Percentiles rank a stretch among this genome's conserved stretches.
Evolutionary conservation across 2,113 vertebrate genomes (phyloP).

Genomic region (Hippocampus zosterae): DNA sequence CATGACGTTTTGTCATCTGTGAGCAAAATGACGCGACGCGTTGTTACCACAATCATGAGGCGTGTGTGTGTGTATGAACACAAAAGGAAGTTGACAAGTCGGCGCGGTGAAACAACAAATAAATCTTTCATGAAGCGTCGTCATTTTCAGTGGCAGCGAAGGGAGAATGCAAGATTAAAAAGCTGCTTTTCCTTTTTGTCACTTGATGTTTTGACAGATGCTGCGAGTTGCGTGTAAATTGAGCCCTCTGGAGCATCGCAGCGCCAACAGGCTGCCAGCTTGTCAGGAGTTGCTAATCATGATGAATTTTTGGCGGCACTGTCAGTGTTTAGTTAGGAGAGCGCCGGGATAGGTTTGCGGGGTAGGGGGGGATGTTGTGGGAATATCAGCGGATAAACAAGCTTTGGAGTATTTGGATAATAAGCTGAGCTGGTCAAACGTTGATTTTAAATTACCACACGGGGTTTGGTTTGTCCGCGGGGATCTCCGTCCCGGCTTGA

Average conservation of each 20-base stretch:
- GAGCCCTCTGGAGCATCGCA: slow-evolving; percentile 29
- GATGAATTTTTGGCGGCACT: slow-evolving; percentile 14
- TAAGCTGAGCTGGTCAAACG: slow-evolving; percentile 27
- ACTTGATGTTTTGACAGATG: slow-evolving; percentile 34
- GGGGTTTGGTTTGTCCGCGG: slow-evolving; percentile 22
- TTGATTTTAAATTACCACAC: slow-evolving; percentile 31
- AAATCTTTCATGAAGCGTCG: slow-evolving; percentile 1
- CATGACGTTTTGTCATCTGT: not conserved
- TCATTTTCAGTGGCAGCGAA: slow-evolving; percentile 26
- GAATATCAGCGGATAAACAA: slow-evolving; percentile 14
- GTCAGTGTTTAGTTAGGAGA: slow-evolving; percentile 1
- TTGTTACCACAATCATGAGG: not conserved
- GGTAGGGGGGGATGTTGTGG: not conserved
- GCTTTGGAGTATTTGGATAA: slow-evolving; percentile 24
- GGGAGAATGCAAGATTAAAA: slow-evolving; percentile 34
- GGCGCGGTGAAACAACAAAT: not conserved
- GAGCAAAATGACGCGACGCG: not conserved
- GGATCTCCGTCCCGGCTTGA: slow-evolving; percentile 23
- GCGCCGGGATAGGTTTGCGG: not conserved
- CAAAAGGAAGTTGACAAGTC: slow-evolving; percentile 13
- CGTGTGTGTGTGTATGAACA: slow-evolving; percentile 6
- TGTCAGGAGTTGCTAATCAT: slow-evolving; percentile 24
- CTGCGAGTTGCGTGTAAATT: slow-evolving; percentile 23
- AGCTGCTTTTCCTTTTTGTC: slow-evolving; percentile 16
- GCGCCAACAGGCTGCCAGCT: slow-evolving; percentile 8